phyloP scores from a whole-genome alignment of 23 tunicate genomes.

The Phallusia fumigata region DNA sequence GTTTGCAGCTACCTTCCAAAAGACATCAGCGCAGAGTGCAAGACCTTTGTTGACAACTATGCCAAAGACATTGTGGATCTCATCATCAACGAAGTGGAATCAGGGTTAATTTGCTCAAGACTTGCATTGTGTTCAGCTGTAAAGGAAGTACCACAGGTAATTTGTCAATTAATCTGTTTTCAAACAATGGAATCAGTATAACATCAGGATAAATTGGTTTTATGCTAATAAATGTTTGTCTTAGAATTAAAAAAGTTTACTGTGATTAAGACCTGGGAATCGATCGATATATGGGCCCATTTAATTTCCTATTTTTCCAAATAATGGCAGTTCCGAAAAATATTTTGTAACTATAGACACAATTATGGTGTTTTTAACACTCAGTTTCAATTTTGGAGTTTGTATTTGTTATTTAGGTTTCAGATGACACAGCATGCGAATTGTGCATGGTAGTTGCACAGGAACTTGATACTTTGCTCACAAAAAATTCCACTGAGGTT shows the following conservation, averaged over 20 bases:
- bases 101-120: slow-evolving; percentile 45
- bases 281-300: too few species aligned
- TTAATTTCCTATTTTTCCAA: too few species aligned
- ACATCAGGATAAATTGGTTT: too few species aligned
- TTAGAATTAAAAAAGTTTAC: too few species aligned
- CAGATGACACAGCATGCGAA: slow-evolving; percentile 27
- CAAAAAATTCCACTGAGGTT: slow-evolving; percentile 53
- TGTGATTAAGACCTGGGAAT: too few species aligned
- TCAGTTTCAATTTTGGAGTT: background rate
- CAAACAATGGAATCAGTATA: too few species aligned
- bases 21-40: slow-evolving; percentile 48
- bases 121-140: slow-evolving; percentile 37
- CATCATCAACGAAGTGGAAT: slow-evolving; percentile 50
- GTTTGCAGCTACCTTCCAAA: slow-evolving; percentile 40
- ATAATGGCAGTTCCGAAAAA: too few species aligned
- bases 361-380: too few species aligned
- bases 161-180: too few species aligned
- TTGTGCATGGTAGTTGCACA: slow-evolving; percentile 38
- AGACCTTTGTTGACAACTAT: slow-evolving; percentile 36
- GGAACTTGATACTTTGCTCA: slow-evolving; percentile 43
- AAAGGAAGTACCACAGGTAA: background rate
- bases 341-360: too few species aligned
- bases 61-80: slow-evolving; percentile 40
- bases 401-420: background rate
- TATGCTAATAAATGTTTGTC: too few species aligned